Evolutionary conservation across 1,140 invertebrate genomes (phyloP).

Genomic region (Trinorchestia longiramus): DNA sequence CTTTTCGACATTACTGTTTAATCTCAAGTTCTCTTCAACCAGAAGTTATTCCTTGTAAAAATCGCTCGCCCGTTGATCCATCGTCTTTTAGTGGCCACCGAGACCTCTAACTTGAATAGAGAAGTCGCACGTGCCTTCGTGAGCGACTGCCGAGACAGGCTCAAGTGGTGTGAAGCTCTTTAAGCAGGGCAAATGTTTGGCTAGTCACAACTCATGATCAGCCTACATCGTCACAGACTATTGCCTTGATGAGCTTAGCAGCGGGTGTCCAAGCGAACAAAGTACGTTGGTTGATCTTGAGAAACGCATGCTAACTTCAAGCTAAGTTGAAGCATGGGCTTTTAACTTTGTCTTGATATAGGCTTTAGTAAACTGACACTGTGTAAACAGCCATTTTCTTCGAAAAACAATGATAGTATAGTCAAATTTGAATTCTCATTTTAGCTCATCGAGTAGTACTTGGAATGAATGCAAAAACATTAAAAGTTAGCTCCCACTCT

Average conservation of each 20-base stretch:
- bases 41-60: not conserved
- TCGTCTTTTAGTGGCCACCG: not conserved
- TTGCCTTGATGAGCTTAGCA: slow-evolving; percentile 28
- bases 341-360: not conserved
- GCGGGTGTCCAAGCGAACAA: not conserved
- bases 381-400: not conserved
- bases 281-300: not conserved
- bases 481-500: not conserved
- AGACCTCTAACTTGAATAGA: not conserved
- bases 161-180: slow-evolving; percentile 31
- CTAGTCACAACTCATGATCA: slow-evolving; percentile 23
- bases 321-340: not conserved
- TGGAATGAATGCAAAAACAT: not conserved
- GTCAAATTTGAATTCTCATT: not conserved
- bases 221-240: not conserved
- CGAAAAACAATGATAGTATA: not conserved
- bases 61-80: not conserved
- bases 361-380: not conserved
- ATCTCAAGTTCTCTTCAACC: not conserved
- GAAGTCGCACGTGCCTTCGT: not conserved
- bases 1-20: not conserved
- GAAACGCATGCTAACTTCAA: too few relatives aligned
- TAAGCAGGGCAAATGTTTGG: slow-evolving; percentile 23
- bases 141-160: not conserved
- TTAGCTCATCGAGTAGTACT: not conserved